These are phyloP conservation scores for Scalopus aquaticus DNA, from an alignment of 2,113 vertebrate species.

Conservation along the genomic window DNA sequence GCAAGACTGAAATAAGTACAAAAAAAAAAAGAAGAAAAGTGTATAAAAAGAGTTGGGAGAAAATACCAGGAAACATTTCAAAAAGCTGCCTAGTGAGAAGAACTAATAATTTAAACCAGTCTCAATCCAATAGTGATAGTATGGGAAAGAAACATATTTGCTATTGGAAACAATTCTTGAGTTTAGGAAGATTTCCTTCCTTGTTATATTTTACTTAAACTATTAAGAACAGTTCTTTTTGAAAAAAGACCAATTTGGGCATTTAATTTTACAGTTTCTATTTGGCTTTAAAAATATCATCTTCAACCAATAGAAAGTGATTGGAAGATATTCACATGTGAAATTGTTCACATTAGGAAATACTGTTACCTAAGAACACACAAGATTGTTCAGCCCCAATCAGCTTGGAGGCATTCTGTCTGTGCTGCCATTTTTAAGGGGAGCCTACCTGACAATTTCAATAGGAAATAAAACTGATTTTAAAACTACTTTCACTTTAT, in stretches of 20 bases:
- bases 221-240: not conserved
- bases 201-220: not conserved
- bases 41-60: not conserved
- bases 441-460: not conserved
- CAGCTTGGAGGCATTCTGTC: not conserved
- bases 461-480: not conserved
- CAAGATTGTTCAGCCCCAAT: not conserved
- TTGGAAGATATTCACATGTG: not conserved
- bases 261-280: not conserved
- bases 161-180: not conserved
- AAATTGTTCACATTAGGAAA: not conserved
- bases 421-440: not conserved
- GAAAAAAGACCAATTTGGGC: not conserved
- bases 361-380: not conserved
- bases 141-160: not conserved
- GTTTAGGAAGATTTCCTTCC: not conserved
- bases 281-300: not conserved
- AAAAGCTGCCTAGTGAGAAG: not conserved
- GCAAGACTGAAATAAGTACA: not conserved
- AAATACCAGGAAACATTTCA: slow-evolving; percentile 9
- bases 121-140: not conserved
- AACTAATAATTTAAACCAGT: not conserved
- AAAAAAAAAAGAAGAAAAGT: not conserved
- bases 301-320: not conserved
- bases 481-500: not conserved